phyloP scores from a whole-genome alignment of 2,797 vertebrate genomes.

The Graptemys geographica region DNA sequence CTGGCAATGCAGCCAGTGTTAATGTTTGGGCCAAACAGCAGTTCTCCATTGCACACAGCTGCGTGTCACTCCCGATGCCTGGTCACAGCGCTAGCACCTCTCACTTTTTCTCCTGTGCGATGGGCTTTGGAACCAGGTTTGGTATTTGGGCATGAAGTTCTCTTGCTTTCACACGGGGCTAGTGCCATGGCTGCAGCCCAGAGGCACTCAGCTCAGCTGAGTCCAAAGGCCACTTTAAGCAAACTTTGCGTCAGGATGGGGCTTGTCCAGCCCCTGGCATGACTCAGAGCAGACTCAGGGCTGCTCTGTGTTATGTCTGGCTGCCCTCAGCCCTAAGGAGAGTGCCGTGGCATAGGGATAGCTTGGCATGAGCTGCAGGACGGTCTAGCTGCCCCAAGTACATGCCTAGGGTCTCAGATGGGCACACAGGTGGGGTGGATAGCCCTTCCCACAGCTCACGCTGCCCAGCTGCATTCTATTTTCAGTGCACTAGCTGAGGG shows the following conservation, averaged over 20 bases:
- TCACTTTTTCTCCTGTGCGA: not conserved
- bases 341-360: not conserved
- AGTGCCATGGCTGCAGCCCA: not conserved
- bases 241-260: not conserved
- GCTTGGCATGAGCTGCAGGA: too few species aligned
- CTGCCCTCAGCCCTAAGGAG: not conserved
- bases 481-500: too few species aligned
- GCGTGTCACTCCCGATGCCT: too few species aligned
- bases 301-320: not conserved
- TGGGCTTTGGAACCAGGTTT: not conserved
- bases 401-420: too few species aligned
- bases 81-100: not conserved
- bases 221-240: not conserved
- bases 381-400: too few species aligned
- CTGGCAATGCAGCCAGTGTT: not conserved
- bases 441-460: not conserved
- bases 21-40: too few species aligned
- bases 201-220: too few species aligned
- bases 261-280: not conserved
- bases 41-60: not conserved
- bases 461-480: not conserved
- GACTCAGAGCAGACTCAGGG: not conserved
- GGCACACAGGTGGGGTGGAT: too few species aligned
- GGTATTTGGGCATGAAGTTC: not conserved
- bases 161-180: not conserved